Evolutionary conservation across 2,113 vertebrate genomes (phyloP).

Genomic region (Microtus oregoni): DNA sequence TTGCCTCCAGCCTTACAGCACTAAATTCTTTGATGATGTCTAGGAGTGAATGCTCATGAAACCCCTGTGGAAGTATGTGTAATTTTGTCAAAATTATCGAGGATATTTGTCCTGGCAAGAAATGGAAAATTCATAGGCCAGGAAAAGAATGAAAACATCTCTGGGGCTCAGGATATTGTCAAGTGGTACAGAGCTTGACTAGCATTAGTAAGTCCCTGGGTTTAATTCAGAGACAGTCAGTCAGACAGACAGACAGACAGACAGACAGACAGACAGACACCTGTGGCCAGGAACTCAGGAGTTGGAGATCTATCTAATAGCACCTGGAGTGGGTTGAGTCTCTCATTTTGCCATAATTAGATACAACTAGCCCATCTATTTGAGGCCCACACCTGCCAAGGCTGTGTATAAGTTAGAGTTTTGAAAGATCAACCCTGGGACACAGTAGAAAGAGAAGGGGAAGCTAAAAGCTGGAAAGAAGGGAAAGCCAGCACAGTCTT

Average conservation of each 20-base stretch:
- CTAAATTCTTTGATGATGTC: slow-evolving; percentile 53
- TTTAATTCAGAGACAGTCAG: not conserved
- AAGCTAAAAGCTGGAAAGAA: not conserved
- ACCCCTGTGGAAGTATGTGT: slow-evolving; percentile 10
- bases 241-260: not conserved
- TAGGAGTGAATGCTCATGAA: slow-evolving; percentile 59
- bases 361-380: not conserved
- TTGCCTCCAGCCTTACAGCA: slow-evolving; percentile 55
- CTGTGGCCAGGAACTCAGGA: not conserved
- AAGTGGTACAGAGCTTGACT: not conserved
- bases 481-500: accelerated
- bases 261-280: not conserved
- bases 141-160: not conserved
- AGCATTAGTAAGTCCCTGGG: not conserved
- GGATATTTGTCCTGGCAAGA: not conserved
- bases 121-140: not conserved
- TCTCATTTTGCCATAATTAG: not conserved
- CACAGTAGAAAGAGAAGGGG: not conserved
- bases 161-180: not conserved
- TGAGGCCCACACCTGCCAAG: no score
- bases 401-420: not conserved
- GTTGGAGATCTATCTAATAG: not conserved
- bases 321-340: not conserved
- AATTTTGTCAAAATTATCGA: slow-evolving; percentile 42
- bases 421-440: not conserved